Conservation (phyloP, 2,888 invertebrate species). For the Drosophila subsilvestris region DNA sequence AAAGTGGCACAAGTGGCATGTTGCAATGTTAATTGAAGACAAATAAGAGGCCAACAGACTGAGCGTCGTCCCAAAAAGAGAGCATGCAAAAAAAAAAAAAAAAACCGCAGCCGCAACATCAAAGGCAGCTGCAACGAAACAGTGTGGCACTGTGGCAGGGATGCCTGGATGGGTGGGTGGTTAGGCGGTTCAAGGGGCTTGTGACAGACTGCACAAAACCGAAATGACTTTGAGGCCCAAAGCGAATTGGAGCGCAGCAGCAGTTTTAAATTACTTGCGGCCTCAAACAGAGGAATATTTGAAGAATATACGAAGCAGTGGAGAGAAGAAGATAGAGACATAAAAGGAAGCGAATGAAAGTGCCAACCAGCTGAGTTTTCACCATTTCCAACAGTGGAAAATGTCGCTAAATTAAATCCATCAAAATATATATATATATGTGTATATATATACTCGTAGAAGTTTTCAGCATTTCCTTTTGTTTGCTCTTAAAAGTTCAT, state of each 20-base stretch:
- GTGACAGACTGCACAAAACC: slow-evolving; percentile 59
- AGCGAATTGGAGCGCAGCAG: slow-evolving; percentile 66
- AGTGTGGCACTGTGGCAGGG: not conserved
- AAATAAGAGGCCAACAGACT: slow-evolving; percentile 53
- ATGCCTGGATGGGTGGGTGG: slow-evolving; percentile 2
- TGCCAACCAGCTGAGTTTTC: slow-evolving; percentile 10
- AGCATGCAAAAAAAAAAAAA: slow-evolving; percentile 44
- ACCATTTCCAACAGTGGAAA: slow-evolving; percentile 29
- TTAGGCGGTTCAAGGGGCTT: slow-evolving; percentile 43
- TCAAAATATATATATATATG: not conserved
- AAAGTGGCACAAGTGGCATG: slow-evolving; percentile 76
- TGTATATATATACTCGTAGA: slow-evolving; percentile 57
- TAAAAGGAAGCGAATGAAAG: not conserved
- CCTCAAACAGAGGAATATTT: slow-evolving; percentile 10
- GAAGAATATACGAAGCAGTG: not conserved
- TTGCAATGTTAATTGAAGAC: slow-evolving; percentile 79
- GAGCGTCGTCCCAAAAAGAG: slow-evolving; percentile 19
- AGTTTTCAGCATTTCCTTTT: slow-evolving; percentile 43
- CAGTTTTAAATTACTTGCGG: slow-evolving; percentile 69
- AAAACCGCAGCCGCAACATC: slow-evolving; percentile 62
- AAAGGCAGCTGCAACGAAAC: slow-evolving; percentile 39
- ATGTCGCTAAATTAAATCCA: slow-evolving; percentile 5
- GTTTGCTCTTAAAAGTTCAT: slow-evolving; percentile 59
- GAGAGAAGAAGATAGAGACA: slow-evolving; percentile 7
- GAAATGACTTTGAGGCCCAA: slow-evolving; percentile 38